Base-by-base conservation (phyloP, 2,113 vertebrate genomes). In the Podarcis muralis region DNA sequence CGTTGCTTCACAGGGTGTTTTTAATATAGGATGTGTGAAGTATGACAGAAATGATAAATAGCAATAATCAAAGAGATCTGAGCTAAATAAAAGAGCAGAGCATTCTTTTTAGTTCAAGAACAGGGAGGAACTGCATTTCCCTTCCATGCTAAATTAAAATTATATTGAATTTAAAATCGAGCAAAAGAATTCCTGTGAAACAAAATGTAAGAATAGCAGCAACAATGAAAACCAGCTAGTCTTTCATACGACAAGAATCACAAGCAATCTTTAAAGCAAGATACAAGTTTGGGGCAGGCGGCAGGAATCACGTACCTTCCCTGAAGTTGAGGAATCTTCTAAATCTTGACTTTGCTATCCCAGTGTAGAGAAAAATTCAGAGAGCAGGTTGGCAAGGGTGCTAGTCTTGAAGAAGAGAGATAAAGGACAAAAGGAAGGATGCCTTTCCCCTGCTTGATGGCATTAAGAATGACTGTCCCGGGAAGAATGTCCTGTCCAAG, bases 401-500 rank as follows among this genome's bases (percentile, higher is more conserved):
- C 76, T 90, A 11, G 87, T 93, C 90, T 88, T 80, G 87, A 2
- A 66, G 92, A 76, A 69, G 71, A 72, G n/a, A 74, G 89, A 82
- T 35, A 77, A 78, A 2, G 92, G 89, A 93, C 91, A 96, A 95
- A 95, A 93, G 87, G 86, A 94, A 78, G 0, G 3, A 88, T 94
- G 76, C 83, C 91, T 74, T 89, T 35, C 84, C 84, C 76, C 91
- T 48, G 71, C 6, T 43, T 88, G 93, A 27, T 90, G 94, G 91
- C 91, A 93, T 90, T 5, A 85, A 85, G 84, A 6, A 88, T 94
- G 92, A 96, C 96, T 77, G 81, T 92, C 88, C 87, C 92, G 68
- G 92, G n/a, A 94, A 96, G 96, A 97, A 96, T 96, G 96, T n/a
- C n/a, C n/a, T 81, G 92, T 88, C 95, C 94, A 92, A 95, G 91